Conservation (phyloP, 2,797 vertebrate genomes). For the Falco columbarius region DNA sequence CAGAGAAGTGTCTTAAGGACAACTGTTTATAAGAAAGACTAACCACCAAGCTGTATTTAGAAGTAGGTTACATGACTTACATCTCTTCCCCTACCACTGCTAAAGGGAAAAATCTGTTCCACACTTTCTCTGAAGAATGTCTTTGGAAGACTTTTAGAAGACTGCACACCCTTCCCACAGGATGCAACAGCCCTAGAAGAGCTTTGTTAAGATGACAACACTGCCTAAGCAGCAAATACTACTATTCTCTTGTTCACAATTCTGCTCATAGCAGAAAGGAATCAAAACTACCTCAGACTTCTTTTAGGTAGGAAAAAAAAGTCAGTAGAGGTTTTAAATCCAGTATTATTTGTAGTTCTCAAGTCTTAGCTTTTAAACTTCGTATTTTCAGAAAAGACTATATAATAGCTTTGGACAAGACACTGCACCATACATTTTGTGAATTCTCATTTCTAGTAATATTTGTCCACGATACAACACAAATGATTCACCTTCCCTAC, state of each 20-base stretch:
- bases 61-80: background rate
- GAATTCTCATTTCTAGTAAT: background rate
- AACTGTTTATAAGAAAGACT: background rate
- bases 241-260: background rate
- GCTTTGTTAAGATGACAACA: background rate
- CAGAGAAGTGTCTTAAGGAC: background rate
- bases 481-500: background rate
- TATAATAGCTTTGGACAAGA: background rate
- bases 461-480: background rate
- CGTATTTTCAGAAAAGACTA: background rate
- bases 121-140: background rate
- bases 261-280: background rate
- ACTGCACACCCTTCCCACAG: background rate
- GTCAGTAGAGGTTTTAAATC: background rate
- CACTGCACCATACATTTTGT: background rate
- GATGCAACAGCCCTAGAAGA: background rate
- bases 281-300: background rate
- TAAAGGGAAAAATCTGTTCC: background rate
- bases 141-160: background rate
- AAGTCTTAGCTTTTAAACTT: background rate
- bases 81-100: background rate
- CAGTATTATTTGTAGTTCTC: background rate
- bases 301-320: background rate
- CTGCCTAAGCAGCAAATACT: background rate
- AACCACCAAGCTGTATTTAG: background rate